phyloP scores from a whole-genome alignment of 2,888 invertebrate genomes.

The Oligia fasciuncula region DNA sequence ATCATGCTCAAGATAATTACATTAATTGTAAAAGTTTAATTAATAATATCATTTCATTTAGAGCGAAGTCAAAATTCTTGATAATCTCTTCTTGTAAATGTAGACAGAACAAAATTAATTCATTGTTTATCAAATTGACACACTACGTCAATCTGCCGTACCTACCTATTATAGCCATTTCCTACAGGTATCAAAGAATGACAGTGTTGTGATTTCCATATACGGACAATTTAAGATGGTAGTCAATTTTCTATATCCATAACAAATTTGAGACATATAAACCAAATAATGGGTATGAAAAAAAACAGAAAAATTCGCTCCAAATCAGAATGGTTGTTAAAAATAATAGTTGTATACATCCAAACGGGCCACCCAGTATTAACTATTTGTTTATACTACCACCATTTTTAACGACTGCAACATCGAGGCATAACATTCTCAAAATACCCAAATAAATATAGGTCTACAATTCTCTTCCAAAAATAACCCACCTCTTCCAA shows the following conservation, averaged over 20 bases:
- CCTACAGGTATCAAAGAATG: neutral
- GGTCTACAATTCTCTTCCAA: constrained; percentile 1
- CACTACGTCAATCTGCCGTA: neutral
- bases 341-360: neutral
- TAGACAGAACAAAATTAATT: neutral
- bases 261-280: neutral
- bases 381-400: neutral
- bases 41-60: neutral
- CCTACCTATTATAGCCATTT: neutral
- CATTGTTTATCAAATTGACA: neutral
- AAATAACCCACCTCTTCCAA: constrained; percentile 27
- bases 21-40: neutral
- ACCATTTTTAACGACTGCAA: neutral
- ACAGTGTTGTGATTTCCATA: neutral
- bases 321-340: neutral
- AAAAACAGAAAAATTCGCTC: neutral
- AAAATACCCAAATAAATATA: neutral
- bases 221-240: neutral
- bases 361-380: neutral
- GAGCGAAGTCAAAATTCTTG: neutral
- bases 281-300: neutral
- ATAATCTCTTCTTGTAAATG: neutral
- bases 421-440: neutral
- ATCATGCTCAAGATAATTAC: neutral
- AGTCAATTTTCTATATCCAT: neutral